A percentile compares a stretch with the other conserved stretches of the same genome.
phyloP scores from a whole-genome alignment of 2,888 invertebrate species.

The Branchellion lobata region DNA sequence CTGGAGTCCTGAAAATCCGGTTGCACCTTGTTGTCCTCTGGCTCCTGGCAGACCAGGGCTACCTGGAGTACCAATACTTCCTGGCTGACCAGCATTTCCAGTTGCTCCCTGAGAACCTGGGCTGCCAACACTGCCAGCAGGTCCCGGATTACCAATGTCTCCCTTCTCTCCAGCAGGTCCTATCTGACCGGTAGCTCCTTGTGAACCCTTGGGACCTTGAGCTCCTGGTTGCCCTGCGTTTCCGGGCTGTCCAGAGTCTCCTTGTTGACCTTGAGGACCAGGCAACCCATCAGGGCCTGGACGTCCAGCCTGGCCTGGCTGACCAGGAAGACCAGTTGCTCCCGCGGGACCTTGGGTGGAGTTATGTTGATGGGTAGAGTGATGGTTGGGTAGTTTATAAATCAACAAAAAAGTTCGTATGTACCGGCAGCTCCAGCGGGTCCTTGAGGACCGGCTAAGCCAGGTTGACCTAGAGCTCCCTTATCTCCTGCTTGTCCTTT shows the following conservation, averaged over 20 bases:
- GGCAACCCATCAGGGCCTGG: slow-evolving; percentile 38
- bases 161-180: slow-evolving; percentile 45
- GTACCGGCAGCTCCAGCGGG: slow-evolving; percentile 44
- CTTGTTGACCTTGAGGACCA: slow-evolving; percentile 46
- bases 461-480: slow-evolving; percentile 46
- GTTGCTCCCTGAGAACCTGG: slow-evolving; percentile 37
- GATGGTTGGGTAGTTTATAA: too few relatives aligned
- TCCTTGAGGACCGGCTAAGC: slow-evolving; percentile 45
- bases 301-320: slow-evolving; percentile 27
- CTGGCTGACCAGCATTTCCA: slow-evolving; percentile 40
- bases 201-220: slow-evolving; percentile 38
- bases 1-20: slow-evolving; percentile 35
- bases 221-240: slow-evolving; percentile 45
- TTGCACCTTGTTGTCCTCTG: slow-evolving; percentile 35
- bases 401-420: too few relatives aligned
- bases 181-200: slow-evolving; percentile 47
- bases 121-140: slow-evolving; percentile 31
- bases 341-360: slow-evolving; percentile 1
- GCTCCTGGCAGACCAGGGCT: slow-evolving; percentile 33
- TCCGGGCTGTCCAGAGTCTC: slow-evolving; percentile 46
- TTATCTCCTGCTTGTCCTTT: slow-evolving; percentile 42
- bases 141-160: slow-evolving; percentile 43
- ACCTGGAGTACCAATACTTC: slow-evolving; percentile 37
- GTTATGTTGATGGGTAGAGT: too few relatives aligned
- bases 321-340: slow-evolving; percentile 31